phyloP scores from a whole-genome alignment of 2,113 vertebrate genomes.

The Lepus americanus region DNA sequence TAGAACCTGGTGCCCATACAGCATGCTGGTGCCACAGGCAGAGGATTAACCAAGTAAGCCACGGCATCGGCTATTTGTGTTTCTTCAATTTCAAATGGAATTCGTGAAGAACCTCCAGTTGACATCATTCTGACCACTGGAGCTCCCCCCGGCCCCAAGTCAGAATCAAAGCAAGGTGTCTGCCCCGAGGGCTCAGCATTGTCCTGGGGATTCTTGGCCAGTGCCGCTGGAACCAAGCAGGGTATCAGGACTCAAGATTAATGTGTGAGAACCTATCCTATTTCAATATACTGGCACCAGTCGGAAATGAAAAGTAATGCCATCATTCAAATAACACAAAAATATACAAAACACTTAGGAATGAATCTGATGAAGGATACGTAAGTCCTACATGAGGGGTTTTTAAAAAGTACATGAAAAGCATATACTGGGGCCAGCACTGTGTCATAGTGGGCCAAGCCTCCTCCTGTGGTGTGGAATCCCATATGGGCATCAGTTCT shows the following conservation, averaged over 20 bases:
- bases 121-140: background rate
- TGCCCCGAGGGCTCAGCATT: background rate
- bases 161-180: background rate
- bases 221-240: background rate
- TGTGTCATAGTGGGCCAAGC: too few species aligned
- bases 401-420: too few species aligned
- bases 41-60: too few species aligned
- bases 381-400: too few species aligned
- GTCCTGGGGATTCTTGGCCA: background rate
- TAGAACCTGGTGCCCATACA: too few species aligned
- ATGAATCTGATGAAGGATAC: background rate
- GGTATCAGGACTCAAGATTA: background rate
- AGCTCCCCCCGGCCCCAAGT: background rate
- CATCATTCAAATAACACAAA: background rate
- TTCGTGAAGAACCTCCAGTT: background rate
- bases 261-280: background rate
- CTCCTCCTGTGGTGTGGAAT: too few species aligned
- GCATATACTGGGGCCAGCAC: too few species aligned
- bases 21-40: too few species aligned
- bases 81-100: background rate
- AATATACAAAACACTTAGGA: background rate
- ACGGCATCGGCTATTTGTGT: background rate
- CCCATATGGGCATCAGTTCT: too few species aligned
- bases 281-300: background rate
- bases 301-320: background rate